Evolutionary conservation across 1,140 invertebrate genomes (phyloP).

Genomic region (Drosophila nikananu): DNA sequence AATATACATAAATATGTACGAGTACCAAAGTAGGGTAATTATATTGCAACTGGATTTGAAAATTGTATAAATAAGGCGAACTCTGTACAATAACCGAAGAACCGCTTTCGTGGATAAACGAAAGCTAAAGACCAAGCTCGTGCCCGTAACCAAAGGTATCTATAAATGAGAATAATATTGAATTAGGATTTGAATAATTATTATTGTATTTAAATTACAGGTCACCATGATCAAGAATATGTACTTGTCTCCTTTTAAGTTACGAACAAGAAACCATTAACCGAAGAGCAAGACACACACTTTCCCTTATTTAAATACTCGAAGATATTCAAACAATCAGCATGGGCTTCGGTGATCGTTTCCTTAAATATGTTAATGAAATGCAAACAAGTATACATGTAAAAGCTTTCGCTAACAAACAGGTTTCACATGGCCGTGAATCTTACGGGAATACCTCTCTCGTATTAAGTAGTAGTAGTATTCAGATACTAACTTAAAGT

Average conservation of each 20-base stretch:
- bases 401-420: constrained; percentile 39
- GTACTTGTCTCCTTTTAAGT: not conserved
- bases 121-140: constrained; percentile 51
- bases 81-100: constrained; percentile 67
- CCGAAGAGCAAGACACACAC: not conserved
- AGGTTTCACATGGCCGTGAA: constrained; percentile 21
- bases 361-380: constrained; percentile 46
- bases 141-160: constrained; percentile 56
- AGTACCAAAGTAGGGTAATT: constrained; percentile 43
- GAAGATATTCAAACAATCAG: constrained; percentile 12
- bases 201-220: not conserved
- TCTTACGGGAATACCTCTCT: constrained; percentile 7
- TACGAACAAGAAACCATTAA: constrained; percentile 1
- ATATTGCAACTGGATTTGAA: constrained; percentile 68
- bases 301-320: constrained; percentile 27
- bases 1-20: constrained; percentile 42
- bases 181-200: not conserved
- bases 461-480: too few relatives aligned
- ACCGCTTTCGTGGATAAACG: constrained; percentile 41
- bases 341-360: constrained; percentile 6
- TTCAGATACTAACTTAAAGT: not conserved
- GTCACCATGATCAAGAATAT: not conserved
- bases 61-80: constrained; percentile 64
- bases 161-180: constrained; percentile 2
- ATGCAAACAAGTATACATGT: constrained; percentile 35